Base-by-base conservation (phyloP, 2,888 invertebrate genomes). In the Thymelicus sylvestris region DNA sequence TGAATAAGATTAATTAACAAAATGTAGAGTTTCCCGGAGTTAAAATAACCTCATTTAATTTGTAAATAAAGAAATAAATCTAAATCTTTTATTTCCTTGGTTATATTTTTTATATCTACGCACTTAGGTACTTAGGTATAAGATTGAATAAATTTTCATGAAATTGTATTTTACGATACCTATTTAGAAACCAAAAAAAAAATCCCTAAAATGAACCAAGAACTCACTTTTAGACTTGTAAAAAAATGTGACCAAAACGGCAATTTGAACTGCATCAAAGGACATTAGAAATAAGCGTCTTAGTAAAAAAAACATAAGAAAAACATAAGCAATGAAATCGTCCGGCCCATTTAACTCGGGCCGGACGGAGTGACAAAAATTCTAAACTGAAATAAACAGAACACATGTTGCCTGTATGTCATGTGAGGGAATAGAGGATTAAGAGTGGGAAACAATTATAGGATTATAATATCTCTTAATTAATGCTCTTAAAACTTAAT, bases 341-440 rank as follows among this genome's bases (percentile, higher is more conserved):
- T 86, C 84, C 93, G 93, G 93, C 87, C 91, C 93, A 93, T 93
- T 93, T 93, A 92, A 88, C 84, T 84, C 86, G 87, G 84, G 92
- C 93, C 93, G 93, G 93, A 93, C 93, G 93, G 88, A 87, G 88
- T 89, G 89, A 93, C 93, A 92, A 93, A 92, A 93, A 90, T 92
- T 89, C 83, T 81, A 84, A 83, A 87, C 92, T 92, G 92, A 93
- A 93, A 93, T 93, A 92, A 91, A 89, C 91, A 82, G 84, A 86
- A 86, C 93, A 93, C 90, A 92, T 93, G 92, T 79, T 88, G 89
- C 79, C 82, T 85, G 83, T 79, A 83, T 85, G 88, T 93, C 91
- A 90, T 79, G 76, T 67, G 73, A 66, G 59, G 64, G 66, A 71
- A 71, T 71, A 48, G 71, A 71, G 66, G 71, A 71, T 71, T 71